Evolutionary conservation across 37 sponge, comb jelly and placozoan genomes (phyloP), one percentile per base, ranked within the genome.

Genomic region (Spongilla lacustris): DNA sequence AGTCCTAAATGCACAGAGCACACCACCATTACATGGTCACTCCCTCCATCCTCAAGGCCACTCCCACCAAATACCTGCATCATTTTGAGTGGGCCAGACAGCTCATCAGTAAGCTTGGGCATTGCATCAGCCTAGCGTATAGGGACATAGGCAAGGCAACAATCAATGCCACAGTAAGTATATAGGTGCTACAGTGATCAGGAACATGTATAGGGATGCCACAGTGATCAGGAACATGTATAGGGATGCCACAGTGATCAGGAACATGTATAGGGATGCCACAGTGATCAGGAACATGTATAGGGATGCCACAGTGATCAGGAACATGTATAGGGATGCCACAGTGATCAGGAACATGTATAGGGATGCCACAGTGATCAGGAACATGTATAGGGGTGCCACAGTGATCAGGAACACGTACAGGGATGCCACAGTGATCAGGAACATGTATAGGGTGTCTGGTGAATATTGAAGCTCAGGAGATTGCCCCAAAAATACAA

Each of bases 21-120:
- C 26, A 69, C 0, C 32, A 72, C 28, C 73, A 21, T 11, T 11
- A 25, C 31, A 33, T 1, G 27, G 13, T 14, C 73, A n/a, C 31
- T 2, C 28, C 73, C 13, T 13, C 30, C 58, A 10, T 1, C 19
- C 19, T 13, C 58, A 58, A 58, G 21, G 14, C 58, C 58, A 58
- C 58, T 1, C 58, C 19, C 58, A 58, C 58, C 58, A 19, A 19
- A 46, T 27, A 90, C 91, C 83, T 94, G 95, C 95, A 96, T 92
- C 85, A 94, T 76, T 66, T 86, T 93, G 17, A 96, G 86, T 29
- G 97, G 97, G 0, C 91, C 95, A 69, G 95, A 83, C n/a, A 96
- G 76, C 68, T 96, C 76, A 49, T 96, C 97, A 50, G 92, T 89
- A 34, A 96, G 81, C 67, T 90, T 89, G 5, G 93, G 88, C 70